Evolutionary conservation across 2,888 invertebrate genomes (phyloP), one percentile per base, ranked within the genome.

Genomic region (Cerastoderma edule): DNA sequence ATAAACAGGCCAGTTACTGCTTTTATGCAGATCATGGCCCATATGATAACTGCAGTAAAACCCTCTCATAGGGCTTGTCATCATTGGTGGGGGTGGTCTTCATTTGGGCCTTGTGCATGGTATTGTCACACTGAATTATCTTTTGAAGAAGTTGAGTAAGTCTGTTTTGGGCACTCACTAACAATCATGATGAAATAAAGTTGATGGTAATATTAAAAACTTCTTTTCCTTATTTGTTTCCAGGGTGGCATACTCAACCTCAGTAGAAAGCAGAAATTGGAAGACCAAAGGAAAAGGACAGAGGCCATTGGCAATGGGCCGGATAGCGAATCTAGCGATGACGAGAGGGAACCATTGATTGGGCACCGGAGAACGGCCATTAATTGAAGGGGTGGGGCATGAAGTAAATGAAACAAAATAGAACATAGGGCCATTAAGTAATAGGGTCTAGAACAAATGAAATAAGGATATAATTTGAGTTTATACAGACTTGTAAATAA

Each of bases 171-270:
- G 19, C 44, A 13, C 19, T 13, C 19, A 44, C 10, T 44, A 13
- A 44, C 10, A 13, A 10, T 13, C 44, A 44, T 44, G 19, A 13
- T 44, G 44, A 44, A n/a, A n/a, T n/a, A n/a, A n/a, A n/a, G n/a
- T n/a, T n/a, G n/a, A n/a, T n/a, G n/a, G 8, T 8, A n/a, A 53
- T 16, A 53, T 53, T 53, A n/a, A 8, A 8, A 10, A 8, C 22
- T 53, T 27, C 13, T 65, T 46, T 5, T 13, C 8, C 19, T 44
- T 39, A 2, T 48, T 2, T 78, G 22, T 35, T 76, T 83, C n/a
- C 84, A 91, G 91, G 89, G 89, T 44, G 89, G 90, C 8, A 85
- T 89, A n/a, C 75, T 91, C 28, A 91, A 91, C 76, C 82, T 88
- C 56, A 91, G 90, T 67, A 77, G 87, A n/a, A 84, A 82, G 53